phyloP scores from a whole-genome alignment of 2,797 vertebrate species.

The Hipposideros larvatus region DNA sequence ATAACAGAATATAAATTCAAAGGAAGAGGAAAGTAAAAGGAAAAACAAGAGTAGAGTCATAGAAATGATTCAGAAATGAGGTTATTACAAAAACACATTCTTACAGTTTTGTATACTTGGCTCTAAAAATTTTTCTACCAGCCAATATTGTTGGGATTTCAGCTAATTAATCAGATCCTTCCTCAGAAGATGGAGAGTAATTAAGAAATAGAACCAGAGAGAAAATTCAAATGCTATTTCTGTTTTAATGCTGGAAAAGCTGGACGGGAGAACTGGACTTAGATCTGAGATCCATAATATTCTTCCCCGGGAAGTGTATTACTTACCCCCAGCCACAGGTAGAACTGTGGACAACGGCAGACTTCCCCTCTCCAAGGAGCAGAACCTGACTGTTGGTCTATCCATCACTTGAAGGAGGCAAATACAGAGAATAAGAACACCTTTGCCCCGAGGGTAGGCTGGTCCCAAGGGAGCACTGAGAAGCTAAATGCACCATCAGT shows the following conservation, averaged over 20 bases:
- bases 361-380: neutral
- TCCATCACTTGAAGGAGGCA: neutral
- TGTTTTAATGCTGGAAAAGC: neutral
- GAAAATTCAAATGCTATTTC: neutral
- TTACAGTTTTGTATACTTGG: neutral
- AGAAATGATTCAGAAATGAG: neutral
- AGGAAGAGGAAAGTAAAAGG: conserved; percentile 10
- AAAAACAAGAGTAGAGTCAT: neutral
- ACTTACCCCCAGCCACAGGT: neutral
- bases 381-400: neutral
- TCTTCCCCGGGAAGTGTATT: neutral
- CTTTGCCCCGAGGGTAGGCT: neutral
- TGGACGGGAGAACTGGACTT: neutral
- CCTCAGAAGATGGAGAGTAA: conserved; percentile 39
- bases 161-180: conserved; percentile 64
- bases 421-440: neutral
- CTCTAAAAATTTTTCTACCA: neutral
- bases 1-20: neutral
- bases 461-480: neutral
- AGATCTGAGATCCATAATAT: neutral
- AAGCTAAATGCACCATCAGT: neutral
- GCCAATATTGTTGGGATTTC: neutral
- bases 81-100: neutral
- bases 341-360: neutral
- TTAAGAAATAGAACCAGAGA: conserved; percentile 16